Conservation (phyloP, 2,113 vertebrate species). For the Corydoras sp. region DNA sequence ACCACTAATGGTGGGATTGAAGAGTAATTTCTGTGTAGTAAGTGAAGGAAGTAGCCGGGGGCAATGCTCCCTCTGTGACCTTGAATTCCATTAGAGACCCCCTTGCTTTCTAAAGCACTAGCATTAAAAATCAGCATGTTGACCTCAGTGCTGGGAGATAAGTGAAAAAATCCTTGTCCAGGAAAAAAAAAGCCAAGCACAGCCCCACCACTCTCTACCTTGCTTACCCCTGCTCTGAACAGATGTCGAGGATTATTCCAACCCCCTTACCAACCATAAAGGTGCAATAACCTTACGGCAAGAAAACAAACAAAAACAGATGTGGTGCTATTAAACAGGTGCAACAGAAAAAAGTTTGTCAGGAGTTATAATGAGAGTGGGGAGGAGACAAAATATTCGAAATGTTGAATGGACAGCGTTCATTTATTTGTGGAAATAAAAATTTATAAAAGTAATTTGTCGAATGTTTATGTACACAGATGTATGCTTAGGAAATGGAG, state of each 20-base stretch:
- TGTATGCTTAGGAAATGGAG: constrained; percentile 43
- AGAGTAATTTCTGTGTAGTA: constrained; percentile 2
- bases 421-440: constrained; percentile 49
- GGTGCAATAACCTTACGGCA: constrained; percentile 72
- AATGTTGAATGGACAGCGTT: constrained; percentile 57
- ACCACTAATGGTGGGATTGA: constrained; percentile 16
- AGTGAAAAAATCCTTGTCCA: constrained; percentile 53
- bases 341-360: constrained; percentile 67
- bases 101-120: constrained; percentile 53
- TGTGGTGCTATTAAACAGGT: constrained; percentile 69
- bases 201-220: constrained; percentile 42
- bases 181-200: constrained; percentile 51
- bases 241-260: constrained; percentile 72
- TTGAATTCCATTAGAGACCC: constrained; percentile 54
- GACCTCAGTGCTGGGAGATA: constrained; percentile 43
- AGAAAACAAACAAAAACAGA: constrained; percentile 74
- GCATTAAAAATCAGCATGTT: constrained; percentile 56
- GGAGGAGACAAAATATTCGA: constrained; percentile 52
- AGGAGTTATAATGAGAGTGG: constrained; percentile 44
- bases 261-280: constrained; percentile 72
- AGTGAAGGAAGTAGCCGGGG: constrained; percentile 12
- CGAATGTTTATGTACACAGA: constrained; percentile 54
- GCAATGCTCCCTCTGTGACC: constrained; percentile 56
- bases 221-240: constrained; percentile 50
- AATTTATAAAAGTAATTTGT: constrained; percentile 64